These are phyloP conservation scores for Coelopa pilipes DNA, from an alignment of 2,888 invertebrate species.

Conservation along the genomic window DNA sequence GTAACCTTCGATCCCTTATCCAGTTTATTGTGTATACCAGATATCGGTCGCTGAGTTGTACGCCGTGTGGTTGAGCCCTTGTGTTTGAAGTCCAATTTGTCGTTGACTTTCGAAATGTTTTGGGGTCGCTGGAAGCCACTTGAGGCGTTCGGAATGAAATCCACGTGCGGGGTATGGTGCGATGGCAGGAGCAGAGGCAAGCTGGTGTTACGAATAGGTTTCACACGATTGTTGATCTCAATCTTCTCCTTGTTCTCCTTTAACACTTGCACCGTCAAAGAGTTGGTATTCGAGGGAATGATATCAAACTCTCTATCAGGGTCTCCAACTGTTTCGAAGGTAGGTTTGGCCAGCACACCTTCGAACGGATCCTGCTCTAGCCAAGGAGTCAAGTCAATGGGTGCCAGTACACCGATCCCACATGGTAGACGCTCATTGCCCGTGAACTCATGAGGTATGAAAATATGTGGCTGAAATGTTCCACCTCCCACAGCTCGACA, in stretches of 20 bases:
- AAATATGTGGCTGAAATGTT: constrained; percentile 66
- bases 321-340: constrained; percentile 33
- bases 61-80: constrained; percentile 64
- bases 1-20: constrained; percentile 52
- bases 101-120: constrained; percentile 67
- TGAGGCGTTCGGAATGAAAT: constrained; percentile 53
- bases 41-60: constrained; percentile 57
- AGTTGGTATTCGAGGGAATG: constrained; percentile 37
- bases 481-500: constrained; percentile 65
- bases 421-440: constrained; percentile 62
- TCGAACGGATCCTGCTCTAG: constrained; percentile 63
- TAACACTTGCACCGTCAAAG: constrained; percentile 36
- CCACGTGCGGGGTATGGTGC: constrained; percentile 47
- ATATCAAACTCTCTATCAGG: constrained; percentile 52
- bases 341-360: constrained; percentile 38
- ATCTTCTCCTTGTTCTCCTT: constrained; percentile 55
- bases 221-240: constrained; percentile 54
- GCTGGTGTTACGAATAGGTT: constrained; percentile 38
- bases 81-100: constrained; percentile 71
- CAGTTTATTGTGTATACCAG: constrained; percentile 59
- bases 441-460: constrained; percentile 61
- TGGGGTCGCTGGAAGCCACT: constrained; percentile 55
- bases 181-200: not conserved
- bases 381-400: constrained; percentile 65
- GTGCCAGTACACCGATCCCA: constrained; percentile 56